phyloP scores from a whole-genome alignment of 2,888 invertebrate genomes.

The Thereva nobilitata region DNA sequence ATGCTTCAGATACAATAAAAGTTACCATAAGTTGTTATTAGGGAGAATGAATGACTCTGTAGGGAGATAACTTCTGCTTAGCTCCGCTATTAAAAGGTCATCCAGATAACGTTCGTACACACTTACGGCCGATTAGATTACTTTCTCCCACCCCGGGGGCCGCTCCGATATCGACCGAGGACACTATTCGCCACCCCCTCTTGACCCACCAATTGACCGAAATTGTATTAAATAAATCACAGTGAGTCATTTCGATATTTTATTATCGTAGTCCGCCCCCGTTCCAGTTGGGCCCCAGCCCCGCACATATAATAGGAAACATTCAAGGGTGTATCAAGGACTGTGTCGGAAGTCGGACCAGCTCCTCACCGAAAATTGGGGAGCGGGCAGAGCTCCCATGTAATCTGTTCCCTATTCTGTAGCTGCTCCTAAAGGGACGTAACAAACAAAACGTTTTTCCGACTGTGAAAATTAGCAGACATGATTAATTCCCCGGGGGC shows the following conservation, averaged over 20 bases:
- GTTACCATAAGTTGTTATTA: conserved; percentile 31
- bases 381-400: no score
- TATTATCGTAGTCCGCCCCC: conserved; percentile 14
- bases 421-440: no score
- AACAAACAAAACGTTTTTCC: not conserved
- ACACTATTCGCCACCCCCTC: conserved; percentile 8
- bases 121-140: conserved; percentile 23
- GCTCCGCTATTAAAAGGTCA: conserved; percentile 23
- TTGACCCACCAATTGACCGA: conserved; percentile 25
- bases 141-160: not conserved
- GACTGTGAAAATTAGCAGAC: conserved; percentile 12
- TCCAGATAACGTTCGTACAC: conserved; percentile 25
- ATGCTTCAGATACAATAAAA: conserved; percentile 23
- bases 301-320: no score
- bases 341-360: no score
- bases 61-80: conserved; percentile 30
- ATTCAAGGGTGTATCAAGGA: no score
- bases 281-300: no score
- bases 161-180: conserved; percentile 2
- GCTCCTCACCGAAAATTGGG: no score
- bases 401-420: no score
- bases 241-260: conserved; percentile 20
- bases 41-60: conserved; percentile 27
- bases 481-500: conserved; percentile 18
- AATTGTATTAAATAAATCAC: conserved; percentile 31